Evolutionary conservation across 35 echinoderm and acorn worm species (phyloP).

Genomic region (Apostichopus japonicus): DNA sequence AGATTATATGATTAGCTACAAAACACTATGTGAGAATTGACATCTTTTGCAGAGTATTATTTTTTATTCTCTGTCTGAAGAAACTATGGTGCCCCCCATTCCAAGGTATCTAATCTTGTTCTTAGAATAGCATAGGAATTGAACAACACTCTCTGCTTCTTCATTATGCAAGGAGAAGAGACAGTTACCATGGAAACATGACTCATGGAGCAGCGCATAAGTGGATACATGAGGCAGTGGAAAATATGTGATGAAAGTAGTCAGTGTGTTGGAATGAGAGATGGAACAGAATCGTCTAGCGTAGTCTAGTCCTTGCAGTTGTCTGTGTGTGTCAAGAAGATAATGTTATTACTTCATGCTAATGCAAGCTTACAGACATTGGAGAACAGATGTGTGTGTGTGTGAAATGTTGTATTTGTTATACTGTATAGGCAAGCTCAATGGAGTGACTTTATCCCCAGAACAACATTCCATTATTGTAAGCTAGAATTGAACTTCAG

Average conservation of each 20-base stretch:
- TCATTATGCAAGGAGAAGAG: conserved; percentile 25
- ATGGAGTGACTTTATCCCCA: not conserved
- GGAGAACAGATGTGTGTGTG: not conserved
- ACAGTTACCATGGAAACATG: conserved; percentile 36
- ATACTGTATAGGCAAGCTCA: not conserved
- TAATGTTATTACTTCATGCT: not conserved
- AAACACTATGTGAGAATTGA: too few species aligned
- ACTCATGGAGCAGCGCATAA: conserved; percentile 22
- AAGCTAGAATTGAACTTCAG: not conserved
- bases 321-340: not conserved
- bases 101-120: not conserved
- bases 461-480: not conserved
- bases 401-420: not conserved
- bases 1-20: too few species aligned
- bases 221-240: not conserved
- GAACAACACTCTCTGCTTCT: not conserved
- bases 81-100: not conserved
- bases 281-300: not conserved
- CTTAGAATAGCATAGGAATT: not conserved
- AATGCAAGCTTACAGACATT: not conserved
- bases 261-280: not conserved
- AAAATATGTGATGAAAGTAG: not conserved
- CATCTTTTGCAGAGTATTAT: too few species aligned
- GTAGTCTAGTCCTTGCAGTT: not conserved
- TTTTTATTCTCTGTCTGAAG: too few species aligned